phyloP scores from a whole-genome alignment of 2,113 vertebrate species.

The Festucalex cinctus region DNA sequence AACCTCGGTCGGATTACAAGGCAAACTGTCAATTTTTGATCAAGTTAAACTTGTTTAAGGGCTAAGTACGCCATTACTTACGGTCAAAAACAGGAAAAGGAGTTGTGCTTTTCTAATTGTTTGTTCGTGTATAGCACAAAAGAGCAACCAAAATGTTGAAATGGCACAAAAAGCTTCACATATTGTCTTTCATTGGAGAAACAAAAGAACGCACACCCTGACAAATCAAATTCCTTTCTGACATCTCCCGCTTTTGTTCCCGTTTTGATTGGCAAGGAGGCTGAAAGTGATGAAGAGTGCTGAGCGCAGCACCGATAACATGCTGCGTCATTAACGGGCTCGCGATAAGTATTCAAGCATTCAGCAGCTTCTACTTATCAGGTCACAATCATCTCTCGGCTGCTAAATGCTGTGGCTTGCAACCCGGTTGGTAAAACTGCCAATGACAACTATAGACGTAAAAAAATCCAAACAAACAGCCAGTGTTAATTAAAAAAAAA shows the following conservation, averaged over 20 bases:
- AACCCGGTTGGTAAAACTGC: slow-evolving; percentile 36
- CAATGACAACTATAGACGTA: too few relatives aligned
- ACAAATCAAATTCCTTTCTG: slow-evolving; percentile 27
- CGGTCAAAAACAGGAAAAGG: background rate
- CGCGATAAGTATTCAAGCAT: slow-evolving; percentile 68
- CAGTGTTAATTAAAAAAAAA: too few relatives aligned
- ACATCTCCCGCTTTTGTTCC: slow-evolving; percentile 30
- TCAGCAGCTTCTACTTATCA: slow-evolving; percentile 65
- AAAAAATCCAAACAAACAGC: too few relatives aligned
- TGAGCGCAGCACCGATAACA: slow-evolving; percentile 67
- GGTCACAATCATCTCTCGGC: slow-evolving; percentile 51
- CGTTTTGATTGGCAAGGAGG: slow-evolving; percentile 39
- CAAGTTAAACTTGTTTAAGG: too few relatives aligned
- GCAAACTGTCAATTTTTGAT: too few relatives aligned
- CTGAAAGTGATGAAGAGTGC: slow-evolving; percentile 33
- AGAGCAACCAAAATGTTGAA: background rate
- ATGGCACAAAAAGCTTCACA: slow-evolving; percentile 23
- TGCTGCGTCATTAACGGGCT: slow-evolving; percentile 52
- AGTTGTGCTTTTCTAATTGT: background rate
- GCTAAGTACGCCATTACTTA: too few relatives aligned
- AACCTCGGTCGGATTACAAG: too few relatives aligned
- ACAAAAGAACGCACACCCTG: slow-evolving; percentile 32
- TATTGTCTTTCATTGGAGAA: slow-evolving; percentile 18
- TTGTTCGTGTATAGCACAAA: background rate
- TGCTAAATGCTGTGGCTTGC: slow-evolving; percentile 50